Conservation (phyloP, 2,797 vertebrate genomes). For the Melanotaenia boesemani region DNA sequence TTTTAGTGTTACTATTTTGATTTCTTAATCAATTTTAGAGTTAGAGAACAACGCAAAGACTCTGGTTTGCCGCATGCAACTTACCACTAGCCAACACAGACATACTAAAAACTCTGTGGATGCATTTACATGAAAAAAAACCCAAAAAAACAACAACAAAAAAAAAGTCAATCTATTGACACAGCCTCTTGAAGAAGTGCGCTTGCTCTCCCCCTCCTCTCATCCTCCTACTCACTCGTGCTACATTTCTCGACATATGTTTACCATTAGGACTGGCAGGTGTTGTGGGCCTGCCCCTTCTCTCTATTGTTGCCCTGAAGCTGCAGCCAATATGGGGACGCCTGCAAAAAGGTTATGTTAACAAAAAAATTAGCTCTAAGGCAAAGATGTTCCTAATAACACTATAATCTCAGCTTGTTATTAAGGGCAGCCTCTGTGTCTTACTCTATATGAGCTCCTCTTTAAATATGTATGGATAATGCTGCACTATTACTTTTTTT, state of each 20-base stretch:
- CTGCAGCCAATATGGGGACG: slow-evolving; percentile 52
- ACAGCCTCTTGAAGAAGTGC: slow-evolving; percentile 51
- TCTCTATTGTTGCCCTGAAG: slow-evolving; percentile 72
- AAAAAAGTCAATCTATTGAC: slow-evolving; percentile 33
- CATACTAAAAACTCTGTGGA: slow-evolving; percentile 21
- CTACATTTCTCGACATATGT: slow-evolving; percentile 74
- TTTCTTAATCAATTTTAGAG: slow-evolving; percentile 32
- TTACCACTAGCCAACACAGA: slow-evolving; percentile 1
- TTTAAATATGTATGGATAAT: slow-evolving; percentile 1
- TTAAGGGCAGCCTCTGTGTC: slow-evolving; percentile 6
- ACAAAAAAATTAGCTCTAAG: slow-evolving; percentile 47
- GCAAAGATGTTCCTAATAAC: slow-evolving; percentile 31
- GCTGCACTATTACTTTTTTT: slow-evolving; percentile 11
- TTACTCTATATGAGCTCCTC: slow-evolving; percentile 4
- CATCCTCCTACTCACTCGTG: slow-evolving; percentile 35
- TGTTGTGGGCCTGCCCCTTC: slow-evolving; percentile 76
- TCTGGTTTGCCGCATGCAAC: slow-evolving; percentile 10
- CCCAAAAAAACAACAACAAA: slow-evolving; percentile 6
- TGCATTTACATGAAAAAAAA: slow-evolving; percentile 5
- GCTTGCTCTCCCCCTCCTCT: slow-evolving; percentile 30
- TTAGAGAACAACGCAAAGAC: slow-evolving; percentile 37
- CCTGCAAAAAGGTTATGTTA: slow-evolving; percentile 61
- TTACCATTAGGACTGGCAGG: slow-evolving; percentile 84
- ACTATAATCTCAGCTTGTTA: slow-evolving; percentile 24
- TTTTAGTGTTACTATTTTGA: slow-evolving; percentile 28